Evolutionary conservation across 2,113 vertebrate species (phyloP).

Genomic region (Genyomyrus donnyi): DNA sequence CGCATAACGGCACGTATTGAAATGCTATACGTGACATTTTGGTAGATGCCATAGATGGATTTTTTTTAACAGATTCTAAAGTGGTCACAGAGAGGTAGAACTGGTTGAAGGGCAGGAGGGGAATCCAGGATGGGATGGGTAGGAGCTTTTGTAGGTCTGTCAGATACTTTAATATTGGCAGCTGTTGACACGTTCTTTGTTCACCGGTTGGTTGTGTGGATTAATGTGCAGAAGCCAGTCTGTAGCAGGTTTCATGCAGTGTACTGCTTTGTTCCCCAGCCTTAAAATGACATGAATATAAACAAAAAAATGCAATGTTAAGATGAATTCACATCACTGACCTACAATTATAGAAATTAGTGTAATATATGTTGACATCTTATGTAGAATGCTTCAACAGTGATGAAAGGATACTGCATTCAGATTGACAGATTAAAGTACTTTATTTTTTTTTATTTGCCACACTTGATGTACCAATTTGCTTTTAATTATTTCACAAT

Average conservation of each 20-base stretch:
- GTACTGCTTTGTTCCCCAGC: background rate
- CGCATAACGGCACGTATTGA: background rate
- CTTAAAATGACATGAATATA: background rate
- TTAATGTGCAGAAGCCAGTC: background rate
- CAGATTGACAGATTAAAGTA: constrained; percentile 8
- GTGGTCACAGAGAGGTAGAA: background rate
- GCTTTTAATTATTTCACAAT: background rate
- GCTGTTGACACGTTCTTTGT: background rate
- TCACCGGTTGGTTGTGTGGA: background rate
- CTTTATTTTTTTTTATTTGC: constrained; percentile 18
- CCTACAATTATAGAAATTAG: background rate
- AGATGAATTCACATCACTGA: no score
- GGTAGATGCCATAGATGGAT: background rate
- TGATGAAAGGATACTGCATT: background rate
- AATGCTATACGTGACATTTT: background rate
- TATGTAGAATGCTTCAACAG: background rate
- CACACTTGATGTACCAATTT: constrained; percentile 12
- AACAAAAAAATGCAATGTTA: no score
- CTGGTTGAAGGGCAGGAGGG: background rate
- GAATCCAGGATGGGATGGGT: background rate
- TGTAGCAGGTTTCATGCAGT: background rate
- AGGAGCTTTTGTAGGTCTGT: no score
- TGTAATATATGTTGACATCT: background rate
- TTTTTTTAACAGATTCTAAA: background rate
- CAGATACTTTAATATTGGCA: background rate